These are phyloP conservation scores for Sminthurides bifidus DNA, from an alignment of 1,140 invertebrate genomes.

Conservation along the genomic window DNA sequence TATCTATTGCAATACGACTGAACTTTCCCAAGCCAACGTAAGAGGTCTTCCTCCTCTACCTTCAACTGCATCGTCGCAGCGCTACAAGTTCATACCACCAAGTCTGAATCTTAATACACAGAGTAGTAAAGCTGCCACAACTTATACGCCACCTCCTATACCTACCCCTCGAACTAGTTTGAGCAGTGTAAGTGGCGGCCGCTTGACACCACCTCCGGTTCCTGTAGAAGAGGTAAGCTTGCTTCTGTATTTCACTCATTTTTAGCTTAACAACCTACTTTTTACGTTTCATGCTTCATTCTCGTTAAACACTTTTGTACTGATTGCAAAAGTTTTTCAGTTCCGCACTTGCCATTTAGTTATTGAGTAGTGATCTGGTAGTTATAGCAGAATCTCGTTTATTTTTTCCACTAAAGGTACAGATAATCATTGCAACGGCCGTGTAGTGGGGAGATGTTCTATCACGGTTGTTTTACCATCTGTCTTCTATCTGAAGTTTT, in stretches of 20 bases:
- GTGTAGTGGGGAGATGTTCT: slow-evolving; percentile 22
- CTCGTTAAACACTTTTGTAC: background rate
- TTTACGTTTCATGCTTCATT: background rate
- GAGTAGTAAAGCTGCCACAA: slow-evolving; percentile 10
- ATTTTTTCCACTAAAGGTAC: slow-evolving; percentile 20
- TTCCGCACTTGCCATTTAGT: background rate
- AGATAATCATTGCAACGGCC: slow-evolving; percentile 23
- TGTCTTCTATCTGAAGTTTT: too few relatives aligned
- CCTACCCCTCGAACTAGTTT: slow-evolving; percentile 31
- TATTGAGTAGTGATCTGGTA: background rate
- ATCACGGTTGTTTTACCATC: too few relatives aligned
- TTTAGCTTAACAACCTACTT: background rate
- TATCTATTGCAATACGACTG: slow-evolving; percentile 3
- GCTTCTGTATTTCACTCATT: background rate
- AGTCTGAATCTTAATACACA: slow-evolving; percentile 25
- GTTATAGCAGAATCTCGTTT: background rate
- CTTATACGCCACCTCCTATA: slow-evolving; percentile 18
- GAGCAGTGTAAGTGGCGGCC: slow-evolving; percentile 3
- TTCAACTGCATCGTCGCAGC: background rate
- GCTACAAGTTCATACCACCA: slow-evolving; percentile 16
- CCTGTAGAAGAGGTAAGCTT: slow-evolving; percentile 23
- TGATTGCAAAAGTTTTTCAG: background rate
- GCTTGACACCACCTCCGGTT: slow-evolving; percentile 5
- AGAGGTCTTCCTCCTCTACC: slow-evolving; percentile 8
- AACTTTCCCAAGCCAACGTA: background rate